Evolutionary conservation across 2,113 vertebrate genomes (phyloP).

Genomic region (Sprattus sprattus): DNA sequence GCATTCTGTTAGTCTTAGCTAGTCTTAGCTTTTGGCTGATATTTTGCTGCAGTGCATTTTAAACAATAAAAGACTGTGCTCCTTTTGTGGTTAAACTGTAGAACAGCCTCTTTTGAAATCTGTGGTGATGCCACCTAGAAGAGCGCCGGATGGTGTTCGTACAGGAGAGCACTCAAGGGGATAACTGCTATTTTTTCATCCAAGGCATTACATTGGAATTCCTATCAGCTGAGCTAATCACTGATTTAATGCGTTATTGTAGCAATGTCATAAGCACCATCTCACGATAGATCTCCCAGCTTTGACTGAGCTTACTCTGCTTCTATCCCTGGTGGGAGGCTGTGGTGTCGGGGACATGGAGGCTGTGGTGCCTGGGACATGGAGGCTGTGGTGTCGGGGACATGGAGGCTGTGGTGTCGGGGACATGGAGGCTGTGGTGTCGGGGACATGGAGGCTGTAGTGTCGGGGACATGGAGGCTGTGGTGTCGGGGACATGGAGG

Average conservation of each 20-base stretch:
- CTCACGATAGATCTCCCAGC: neutral
- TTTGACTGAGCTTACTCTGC: neutral
- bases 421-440: too few relatives aligned
- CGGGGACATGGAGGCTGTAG: too few relatives aligned
- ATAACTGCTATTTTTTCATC: neutral
- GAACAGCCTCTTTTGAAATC: neutral
- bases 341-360: neutral
- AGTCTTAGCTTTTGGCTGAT: neutral
- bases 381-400: neutral
- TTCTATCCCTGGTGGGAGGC: neutral
- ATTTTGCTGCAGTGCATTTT: too few relatives aligned
- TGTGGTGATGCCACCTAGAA: neutral
- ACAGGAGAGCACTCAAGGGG: neutral
- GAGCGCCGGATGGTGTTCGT: too few relatives aligned
- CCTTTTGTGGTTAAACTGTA: too few relatives aligned
- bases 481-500: too few relatives aligned
- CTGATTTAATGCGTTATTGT: neutral
- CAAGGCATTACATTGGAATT: neutral
- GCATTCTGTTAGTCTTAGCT: neutral
- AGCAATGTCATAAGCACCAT: neutral
- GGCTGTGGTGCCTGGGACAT: neutral
- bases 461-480: too few relatives aligned
- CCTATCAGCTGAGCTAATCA: neutral
- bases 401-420: too few relatives aligned
- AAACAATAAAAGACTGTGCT: too few relatives aligned